Percentiles rank a stretch among this genome's conserved stretches.
These are phyloP conservation scores for Philonicus albiceps DNA, from an alignment of 2,888 invertebrate genomes.

Conservation along the genomic window DNA sequence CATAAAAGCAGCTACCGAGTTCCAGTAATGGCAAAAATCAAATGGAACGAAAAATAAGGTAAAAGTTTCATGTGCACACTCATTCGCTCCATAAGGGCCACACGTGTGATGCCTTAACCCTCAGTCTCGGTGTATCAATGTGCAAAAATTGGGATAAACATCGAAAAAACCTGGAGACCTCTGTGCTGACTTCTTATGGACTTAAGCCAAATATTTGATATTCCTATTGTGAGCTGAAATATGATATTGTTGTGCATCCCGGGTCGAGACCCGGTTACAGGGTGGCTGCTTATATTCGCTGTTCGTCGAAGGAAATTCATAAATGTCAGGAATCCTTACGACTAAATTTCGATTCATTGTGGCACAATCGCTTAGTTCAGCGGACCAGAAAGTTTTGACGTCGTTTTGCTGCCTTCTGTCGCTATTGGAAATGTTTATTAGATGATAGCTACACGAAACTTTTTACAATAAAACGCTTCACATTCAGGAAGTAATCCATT, in stretches of 20 bases:
- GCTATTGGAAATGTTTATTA: neutral
- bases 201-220: conserved; percentile 31
- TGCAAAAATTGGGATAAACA: conserved; percentile 23
- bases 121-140: neutral
- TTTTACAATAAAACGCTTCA: neutral
- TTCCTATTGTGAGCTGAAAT: conserved; percentile 23
- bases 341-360: neutral
- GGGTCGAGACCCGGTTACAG: neutral
- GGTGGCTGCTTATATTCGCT: neutral
- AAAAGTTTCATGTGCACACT: neutral
- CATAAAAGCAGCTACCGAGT: neutral
- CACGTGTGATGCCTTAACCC: neutral
- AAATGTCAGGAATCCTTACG: neutral
- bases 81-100: neutral
- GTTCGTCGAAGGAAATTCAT: neutral
- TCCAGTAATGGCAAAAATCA: conserved; percentile 18
- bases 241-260: conserved; percentile 1
- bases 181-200: conserved; percentile 6
- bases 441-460: neutral
- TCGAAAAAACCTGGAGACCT: neutral
- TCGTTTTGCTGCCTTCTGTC: neutral
- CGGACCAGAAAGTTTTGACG: neutral
- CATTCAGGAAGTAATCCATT: neutral
- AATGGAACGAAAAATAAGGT: conserved; percentile 24
- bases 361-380: neutral